Percentiles rank a stretch among this genome's conserved stretches.
These are phyloP conservation scores for Drosophila paucipuncta DNA, from an alignment of 2,888 invertebrate species.

Conservation along the genomic window DNA sequence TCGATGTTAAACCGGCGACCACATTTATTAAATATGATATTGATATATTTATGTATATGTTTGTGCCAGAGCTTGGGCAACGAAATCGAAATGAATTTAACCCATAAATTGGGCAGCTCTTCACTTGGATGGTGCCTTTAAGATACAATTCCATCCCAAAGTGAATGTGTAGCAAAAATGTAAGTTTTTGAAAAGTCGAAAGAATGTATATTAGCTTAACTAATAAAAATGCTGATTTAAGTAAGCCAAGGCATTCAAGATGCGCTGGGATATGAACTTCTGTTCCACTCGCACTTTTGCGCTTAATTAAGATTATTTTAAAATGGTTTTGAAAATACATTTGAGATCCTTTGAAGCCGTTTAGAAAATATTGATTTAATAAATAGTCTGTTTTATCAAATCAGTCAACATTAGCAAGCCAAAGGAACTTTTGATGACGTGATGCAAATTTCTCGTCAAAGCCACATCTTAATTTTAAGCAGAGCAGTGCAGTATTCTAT, in stretches of 20 bases:
- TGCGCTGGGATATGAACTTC: neutral
- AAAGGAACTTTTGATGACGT: conserved; percentile 2
- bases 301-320: neutral
- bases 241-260: neutral
- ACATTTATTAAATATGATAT: conserved; percentile 72
- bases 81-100: conserved; percentile 7
- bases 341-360: neutral
- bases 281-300: neutral
- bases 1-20: conserved; percentile 29
- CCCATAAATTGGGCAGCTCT: conserved; percentile 21
- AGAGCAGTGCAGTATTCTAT: conserved; percentile 6
- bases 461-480: conserved; percentile 45
- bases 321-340: neutral
- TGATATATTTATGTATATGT: conserved; percentile 67
- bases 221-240: neutral
- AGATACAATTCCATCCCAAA: conserved; percentile 23
- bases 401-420: neutral
- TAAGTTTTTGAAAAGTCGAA: neutral
- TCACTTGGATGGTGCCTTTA: conserved; percentile 23
- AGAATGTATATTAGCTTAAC: neutral
- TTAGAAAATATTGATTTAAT: neutral
- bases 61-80: conserved; percentile 1
- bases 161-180: neutral
- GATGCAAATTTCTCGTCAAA: conserved; percentile 13
- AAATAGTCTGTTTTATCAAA: neutral